Evolutionary conservation across 2,888 invertebrate genomes (phyloP).

Genomic region (Punctoribates punctum): DNA sequence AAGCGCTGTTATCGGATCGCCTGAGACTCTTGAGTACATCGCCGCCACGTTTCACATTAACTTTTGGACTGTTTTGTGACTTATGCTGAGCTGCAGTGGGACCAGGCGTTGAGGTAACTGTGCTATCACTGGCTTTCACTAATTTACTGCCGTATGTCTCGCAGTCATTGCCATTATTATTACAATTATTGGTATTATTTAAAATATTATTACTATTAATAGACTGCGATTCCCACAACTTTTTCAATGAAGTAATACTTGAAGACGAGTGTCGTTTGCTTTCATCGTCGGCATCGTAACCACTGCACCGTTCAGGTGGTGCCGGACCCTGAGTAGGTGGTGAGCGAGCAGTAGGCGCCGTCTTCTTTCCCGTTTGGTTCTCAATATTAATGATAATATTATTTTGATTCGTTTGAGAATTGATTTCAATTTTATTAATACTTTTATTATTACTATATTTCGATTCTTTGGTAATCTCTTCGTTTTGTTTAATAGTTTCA

Average conservation of each 20-base stretch:
- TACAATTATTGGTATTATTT: conserved; percentile 38
- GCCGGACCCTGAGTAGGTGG: conserved; percentile 21
- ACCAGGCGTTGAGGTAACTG: conserved; percentile 33
- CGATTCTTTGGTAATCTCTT: conserved; percentile 2
- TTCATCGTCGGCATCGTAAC: conserved; percentile 61
- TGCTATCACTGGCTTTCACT: conserved; percentile 24
- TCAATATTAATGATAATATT: not conserved
- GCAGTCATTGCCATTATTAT: conserved; percentile 45
- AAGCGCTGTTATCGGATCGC: conserved; percentile 28
- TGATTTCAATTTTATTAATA: not conserved
- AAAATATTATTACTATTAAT: conserved; percentile 44
- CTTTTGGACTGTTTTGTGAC: conserved; percentile 25
- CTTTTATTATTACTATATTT: conserved; percentile 22
- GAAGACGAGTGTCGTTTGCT: conserved; percentile 86
- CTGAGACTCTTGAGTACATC: conserved; percentile 25
- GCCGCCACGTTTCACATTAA: not conserved
- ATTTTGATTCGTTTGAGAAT: not conserved
- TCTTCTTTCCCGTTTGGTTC: not conserved
- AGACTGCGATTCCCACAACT: conserved; percentile 73
- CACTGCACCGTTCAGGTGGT: conserved; percentile 43
- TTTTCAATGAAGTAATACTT: conserved; percentile 85
- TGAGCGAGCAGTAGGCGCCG: not conserved
- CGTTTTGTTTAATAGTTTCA: conserved; percentile 13
- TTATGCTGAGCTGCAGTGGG: not conserved
- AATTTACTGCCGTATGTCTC: conserved; percentile 41